Percentiles rank a stretch among this genome's conserved stretches.
phyloP scores from a whole-genome alignment of 2,113 vertebrate genomes.

The Physeter macrocephalus region DNA sequence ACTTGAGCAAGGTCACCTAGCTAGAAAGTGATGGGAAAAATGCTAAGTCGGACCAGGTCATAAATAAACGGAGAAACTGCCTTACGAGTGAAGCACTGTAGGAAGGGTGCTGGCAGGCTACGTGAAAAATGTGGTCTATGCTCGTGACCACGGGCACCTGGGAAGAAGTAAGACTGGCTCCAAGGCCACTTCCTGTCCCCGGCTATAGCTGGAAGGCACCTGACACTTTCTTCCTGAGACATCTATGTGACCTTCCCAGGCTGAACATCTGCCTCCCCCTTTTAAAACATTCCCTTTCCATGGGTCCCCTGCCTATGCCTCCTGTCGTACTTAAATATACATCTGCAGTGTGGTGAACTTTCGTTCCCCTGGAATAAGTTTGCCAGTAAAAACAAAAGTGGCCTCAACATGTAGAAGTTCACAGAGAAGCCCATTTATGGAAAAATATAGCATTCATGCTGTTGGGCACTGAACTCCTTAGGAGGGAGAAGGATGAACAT shows the following conservation, averaged over 20 bases:
- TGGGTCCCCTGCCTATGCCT: neutral
- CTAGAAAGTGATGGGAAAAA: neutral
- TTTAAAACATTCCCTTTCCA: neutral
- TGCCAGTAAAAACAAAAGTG: constrained; percentile 65
- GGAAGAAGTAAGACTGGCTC: neutral
- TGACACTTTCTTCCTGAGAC: neutral
- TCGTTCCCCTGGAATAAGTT: constrained; percentile 45
- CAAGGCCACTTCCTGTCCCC: neutral
- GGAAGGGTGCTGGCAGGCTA: neutral
- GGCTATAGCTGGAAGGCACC: neutral
- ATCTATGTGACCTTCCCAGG: neutral
- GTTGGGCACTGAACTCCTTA: neutral
- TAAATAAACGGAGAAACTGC: neutral
- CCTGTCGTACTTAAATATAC: neutral
- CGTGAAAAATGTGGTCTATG: neutral
- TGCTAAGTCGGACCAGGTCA: neutral
- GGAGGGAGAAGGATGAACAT: neutral
- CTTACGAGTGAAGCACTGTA: accelerated
- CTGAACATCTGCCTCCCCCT: neutral
- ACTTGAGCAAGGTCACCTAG: neutral
- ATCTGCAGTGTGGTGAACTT: constrained; percentile 54
- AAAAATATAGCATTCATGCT: neutral
- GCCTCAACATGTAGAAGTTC: constrained; percentile 41
- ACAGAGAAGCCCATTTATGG: constrained; percentile 62
- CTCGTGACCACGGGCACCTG: accelerated